Conservation (phyloP, 2,113 vertebrate genomes). For the Anoplopoma fimbria region DNA sequence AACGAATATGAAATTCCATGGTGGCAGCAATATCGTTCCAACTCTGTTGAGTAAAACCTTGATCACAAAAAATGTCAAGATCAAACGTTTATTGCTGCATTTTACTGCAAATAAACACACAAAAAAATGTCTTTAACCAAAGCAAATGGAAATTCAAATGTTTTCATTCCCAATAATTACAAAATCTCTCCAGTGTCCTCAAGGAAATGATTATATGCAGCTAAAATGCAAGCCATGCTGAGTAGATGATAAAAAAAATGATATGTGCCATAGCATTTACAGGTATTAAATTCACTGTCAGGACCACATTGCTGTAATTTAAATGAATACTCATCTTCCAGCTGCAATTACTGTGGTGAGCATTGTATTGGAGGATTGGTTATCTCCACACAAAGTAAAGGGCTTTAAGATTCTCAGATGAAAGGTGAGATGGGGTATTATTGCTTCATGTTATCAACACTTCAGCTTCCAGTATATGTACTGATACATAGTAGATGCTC, state of each 20-base stretch:
- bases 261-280: constrained; percentile 50
- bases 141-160: constrained; percentile 34
- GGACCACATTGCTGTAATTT: constrained; percentile 68
- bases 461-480: constrained; percentile 69
- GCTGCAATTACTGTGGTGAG: constrained; percentile 63
- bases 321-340: constrained; percentile 66
- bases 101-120: constrained; percentile 35
- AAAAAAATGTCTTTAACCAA: constrained; percentile 29
- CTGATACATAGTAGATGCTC: constrained; percentile 75
- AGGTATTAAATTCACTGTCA: constrained; percentile 70
- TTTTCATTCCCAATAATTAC: constrained; percentile 44
- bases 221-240: constrained; percentile 51
- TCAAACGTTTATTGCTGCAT: constrained; percentile 27
- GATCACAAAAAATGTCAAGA: constrained; percentile 32
- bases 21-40: neutral
- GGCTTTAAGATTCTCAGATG: constrained; percentile 78
- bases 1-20: neutral
- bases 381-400: constrained; percentile 73
- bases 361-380: constrained; percentile 66
- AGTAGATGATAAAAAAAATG: constrained; percentile 42
- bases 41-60: constrained; percentile 10
- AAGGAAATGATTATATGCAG: constrained; percentile 55
- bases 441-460: constrained; percentile 77
- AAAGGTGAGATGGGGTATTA: constrained; percentile 78
- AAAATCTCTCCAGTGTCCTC: constrained; percentile 39